Evolutionary conservation across 1,140 invertebrate genomes (phyloP).

Genomic region (Charaxes varanes): DNA sequence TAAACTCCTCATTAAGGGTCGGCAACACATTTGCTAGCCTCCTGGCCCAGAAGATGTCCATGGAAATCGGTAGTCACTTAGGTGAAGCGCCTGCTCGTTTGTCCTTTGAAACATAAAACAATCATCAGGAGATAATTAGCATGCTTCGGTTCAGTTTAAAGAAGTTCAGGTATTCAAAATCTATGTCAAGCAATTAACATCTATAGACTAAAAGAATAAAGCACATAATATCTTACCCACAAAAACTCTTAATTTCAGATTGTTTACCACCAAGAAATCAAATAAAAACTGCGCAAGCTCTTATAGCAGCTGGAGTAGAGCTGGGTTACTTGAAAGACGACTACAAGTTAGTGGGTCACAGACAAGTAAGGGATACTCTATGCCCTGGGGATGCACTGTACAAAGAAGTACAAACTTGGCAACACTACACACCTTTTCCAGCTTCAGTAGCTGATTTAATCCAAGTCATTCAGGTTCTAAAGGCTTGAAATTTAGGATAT

Average conservation of each 20-base stretch:
- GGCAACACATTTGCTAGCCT: too few species aligned
- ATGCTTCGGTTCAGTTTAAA: too few species aligned
- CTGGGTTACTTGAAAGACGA: slow-evolving; percentile 74
- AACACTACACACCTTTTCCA: slow-evolving; percentile 72
- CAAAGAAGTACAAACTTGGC: slow-evolving; percentile 78
- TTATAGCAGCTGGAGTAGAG: slow-evolving; percentile 79
- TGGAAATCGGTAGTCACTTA: too few species aligned
- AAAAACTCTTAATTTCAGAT: slow-evolving; percentile 55
- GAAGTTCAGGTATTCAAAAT: too few species aligned
- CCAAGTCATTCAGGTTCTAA: slow-evolving; percentile 11
- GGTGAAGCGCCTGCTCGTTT: too few species aligned
- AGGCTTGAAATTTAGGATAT: not conserved
- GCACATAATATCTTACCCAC: too few species aligned
- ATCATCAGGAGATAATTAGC: too few species aligned
- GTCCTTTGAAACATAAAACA: too few species aligned
- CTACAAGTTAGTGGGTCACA: slow-evolving; percentile 81
- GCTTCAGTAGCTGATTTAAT: slow-evolving; percentile 40
- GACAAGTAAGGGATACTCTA: slow-evolving; percentile 79
- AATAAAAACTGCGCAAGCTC: slow-evolving; percentile 73
- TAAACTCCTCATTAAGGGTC: too few species aligned
- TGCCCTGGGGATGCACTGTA: slow-evolving; percentile 82
- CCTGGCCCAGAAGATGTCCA: too few species aligned
- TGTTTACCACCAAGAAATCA: slow-evolving; percentile 76
- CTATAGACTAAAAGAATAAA: too few species aligned
- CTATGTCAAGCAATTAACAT: too few species aligned